Conservation (phyloP, 2,113 vertebrate species). For the Acrocephalus arundinaceus region DNA sequence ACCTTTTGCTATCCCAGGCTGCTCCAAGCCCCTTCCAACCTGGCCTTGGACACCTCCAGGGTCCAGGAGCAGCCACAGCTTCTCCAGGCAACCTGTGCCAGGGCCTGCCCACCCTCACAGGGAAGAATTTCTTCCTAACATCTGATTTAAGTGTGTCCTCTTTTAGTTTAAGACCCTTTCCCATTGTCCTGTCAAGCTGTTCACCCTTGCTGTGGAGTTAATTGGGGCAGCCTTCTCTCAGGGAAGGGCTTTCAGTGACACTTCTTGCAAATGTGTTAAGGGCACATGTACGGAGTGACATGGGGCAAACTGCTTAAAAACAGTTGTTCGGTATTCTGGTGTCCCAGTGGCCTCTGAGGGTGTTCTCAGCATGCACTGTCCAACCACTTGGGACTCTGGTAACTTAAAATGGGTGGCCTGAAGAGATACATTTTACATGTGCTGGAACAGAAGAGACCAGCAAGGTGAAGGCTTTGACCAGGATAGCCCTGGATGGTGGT, state of each 20-base stretch:
- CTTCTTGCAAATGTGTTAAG: background rate
- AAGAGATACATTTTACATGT: background rate
- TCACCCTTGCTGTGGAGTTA: background rate
- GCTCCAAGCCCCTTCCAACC: rapidly evolving
- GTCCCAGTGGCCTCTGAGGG: background rate
- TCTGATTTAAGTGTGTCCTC: background rate
- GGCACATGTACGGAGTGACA: background rate
- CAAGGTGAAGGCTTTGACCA: background rate
- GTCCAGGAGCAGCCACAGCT: background rate
- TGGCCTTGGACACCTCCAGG: background rate
- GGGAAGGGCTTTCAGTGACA: background rate
- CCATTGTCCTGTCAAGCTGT: background rate
- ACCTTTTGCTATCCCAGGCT: rapidly evolving
- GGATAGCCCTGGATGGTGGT: background rate
- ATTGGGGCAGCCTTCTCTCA: background rate
- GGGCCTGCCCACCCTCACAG: rapidly evolving
- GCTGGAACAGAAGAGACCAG: background rate
- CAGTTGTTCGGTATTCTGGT: background rate
- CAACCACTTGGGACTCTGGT: background rate
- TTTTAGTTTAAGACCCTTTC: background rate
- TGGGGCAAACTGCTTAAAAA: background rate
- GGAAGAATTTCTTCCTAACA: background rate
- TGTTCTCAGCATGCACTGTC: background rate
- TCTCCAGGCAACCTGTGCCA: background rate
- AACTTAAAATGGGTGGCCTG: background rate